Evolutionary conservation across 2,888 invertebrate genomes (phyloP), one percentile per base, ranked within the genome.

Genomic region (Atherix ibis): DNA sequence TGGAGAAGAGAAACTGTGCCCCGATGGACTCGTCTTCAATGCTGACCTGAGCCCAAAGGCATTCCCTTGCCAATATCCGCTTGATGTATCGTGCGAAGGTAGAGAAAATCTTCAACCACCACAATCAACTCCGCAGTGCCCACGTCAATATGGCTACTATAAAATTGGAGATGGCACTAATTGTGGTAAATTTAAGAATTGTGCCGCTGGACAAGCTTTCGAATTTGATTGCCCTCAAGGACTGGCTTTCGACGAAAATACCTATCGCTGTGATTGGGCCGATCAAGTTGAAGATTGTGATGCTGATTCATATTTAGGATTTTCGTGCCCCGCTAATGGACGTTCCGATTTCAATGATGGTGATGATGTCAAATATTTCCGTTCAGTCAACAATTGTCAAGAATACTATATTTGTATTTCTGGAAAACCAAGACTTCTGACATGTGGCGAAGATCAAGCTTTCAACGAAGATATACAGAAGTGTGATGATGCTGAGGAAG

Each of bases 241-340:
- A 15, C 64, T 88, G 33, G 85, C 85, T 6, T 84, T 73, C 62
- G 78, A 73, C 54, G 64, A 71, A 2, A 70, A 69, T 9, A 69
- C 66, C 8, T 81, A 83, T 52, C 70, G 76, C 34, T 88, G 88
- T 54, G 84, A 88, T 41, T 88, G 85, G 85, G 83, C 87, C 4
- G 88, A 88, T 62, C 71, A 78, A 56, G 85, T 84, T 1, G 56
- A 70, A 4, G 75, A 76, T 36, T 87, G 85, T 48, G 77, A 87
- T 51, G 77, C 78, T 32, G 84, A 83, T 70, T 74, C 82, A 2
- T 62, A 49, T 44, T 67, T 87, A 33, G 81, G 83, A 8, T 88
- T 85, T 66, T 68, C 68, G 10, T 88, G 87, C 50, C 87, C 87
- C 1, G 67, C 65, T n/a, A 60, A 66, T 28, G 66, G 66, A 2